Evolutionary conservation across 2,888 invertebrate species (phyloP), one percentile per base, ranked within the genome.

Genomic region (Sinohyriopsis cumingii): DNA sequence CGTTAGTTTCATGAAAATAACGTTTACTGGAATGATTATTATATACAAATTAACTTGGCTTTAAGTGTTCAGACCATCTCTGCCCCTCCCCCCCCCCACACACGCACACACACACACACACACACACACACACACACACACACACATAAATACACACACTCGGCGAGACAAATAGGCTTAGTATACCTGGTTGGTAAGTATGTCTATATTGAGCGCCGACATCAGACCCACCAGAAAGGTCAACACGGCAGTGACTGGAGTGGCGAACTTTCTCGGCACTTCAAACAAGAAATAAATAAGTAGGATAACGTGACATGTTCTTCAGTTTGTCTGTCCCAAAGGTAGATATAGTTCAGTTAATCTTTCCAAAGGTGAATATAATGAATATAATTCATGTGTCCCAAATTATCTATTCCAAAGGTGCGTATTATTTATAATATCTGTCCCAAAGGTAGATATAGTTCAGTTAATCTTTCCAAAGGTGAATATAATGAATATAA

Each of bases 181-280:
- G 20, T 59, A 60, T 78, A 86, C 87, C 86, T 88, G 88, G 74
- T 86, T 88, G 20, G 84, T 84, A 3, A 87, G 71, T 55, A 86
- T 78, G 59, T 84, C 70, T 5, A 86, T 77, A 67, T 85, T 78
- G 33, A 86, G 55, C 1, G 87, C 84, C 5, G 88, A 87, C 65
- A 82, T 78, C 15, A 86, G 66, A 19, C 88, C 87, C n/a, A 80
- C 73, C 1, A 79, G 67, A 73, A 86, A 85, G 5, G 77, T 78
- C 18, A 82, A 45, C 1, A 78, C 9, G 4, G 83, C 75, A 9
- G 82, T 78, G 9, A 82, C 28, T 1, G 83, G 83, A 73, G 82
- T 81, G 3, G 82, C 84, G 61, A 73, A 81, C 28, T 76, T 80
- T 61, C 86, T 74, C 0, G 78, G 72, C 60, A 86, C 86, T 86